Evolutionary conservation across 2,797 vertebrate genomes (phyloP), one percentile per base, ranked within the genome.

Genomic region (Semotilus atromaculatus): DNA sequence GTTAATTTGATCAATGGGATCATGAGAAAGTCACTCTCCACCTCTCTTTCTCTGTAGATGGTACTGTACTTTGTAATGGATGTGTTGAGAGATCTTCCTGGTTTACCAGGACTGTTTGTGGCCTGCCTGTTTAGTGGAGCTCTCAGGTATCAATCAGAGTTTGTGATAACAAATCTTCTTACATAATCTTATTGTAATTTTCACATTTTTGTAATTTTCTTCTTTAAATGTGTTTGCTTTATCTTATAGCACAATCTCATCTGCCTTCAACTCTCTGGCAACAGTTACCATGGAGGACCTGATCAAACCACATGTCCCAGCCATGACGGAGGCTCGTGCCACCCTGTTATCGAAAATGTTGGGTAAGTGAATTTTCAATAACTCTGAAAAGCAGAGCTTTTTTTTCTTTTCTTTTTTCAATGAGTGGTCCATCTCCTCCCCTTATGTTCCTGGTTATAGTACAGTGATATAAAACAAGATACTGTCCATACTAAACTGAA

Each of bases 31-130:
- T 43, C 19, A 53, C 45, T 40, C 26, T 53, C 53, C 2, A 13
- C 13, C 55, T 55, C 34, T 62, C 5, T 64, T 10, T 55, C 18
- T 58, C 85, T 91, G 6, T 88, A 98, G 97, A 95, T 98, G 92
- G 97, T 97, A 86, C 92, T 98, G 51, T 97, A 97, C 87, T 98
- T 98, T 66, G 97, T 98, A 80, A 97, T 98, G 96, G 97, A 98
- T 55, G 94, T 98, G 29, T 95, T 98, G 87, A 90, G 82, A 80
- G 95, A 90, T 14, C 93, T 96, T 29, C 97, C 97, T 0, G 97
- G 97, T 26, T 94, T 98, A 4, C 93, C 97, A 0, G 97, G 97
- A 0, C 95, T 98, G 72, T 98, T 98, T 84, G 96, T 98, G 3
- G 97, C 97, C 67, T 98, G 97, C 89, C 95, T 98, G 84, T 98